Conservation (phyloP, 2,888 invertebrate species). For the Tenthredo livida region DNA sequence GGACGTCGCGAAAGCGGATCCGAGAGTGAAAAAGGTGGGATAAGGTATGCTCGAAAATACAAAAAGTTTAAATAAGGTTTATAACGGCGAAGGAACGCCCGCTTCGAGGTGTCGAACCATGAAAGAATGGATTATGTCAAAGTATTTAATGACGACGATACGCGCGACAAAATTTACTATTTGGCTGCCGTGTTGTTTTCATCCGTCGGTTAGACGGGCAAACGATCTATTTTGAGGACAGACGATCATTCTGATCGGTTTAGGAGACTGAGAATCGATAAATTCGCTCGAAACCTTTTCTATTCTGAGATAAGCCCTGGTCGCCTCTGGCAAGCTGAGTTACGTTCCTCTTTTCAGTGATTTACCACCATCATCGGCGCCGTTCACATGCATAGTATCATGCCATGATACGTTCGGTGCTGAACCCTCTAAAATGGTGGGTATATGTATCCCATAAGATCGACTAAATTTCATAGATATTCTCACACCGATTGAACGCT, state of each 20-base stretch:
- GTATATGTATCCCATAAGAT: not conserved
- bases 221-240: constrained; percentile 24
- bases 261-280: constrained; percentile 43
- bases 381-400: not conserved
- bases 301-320: constrained; percentile 51
- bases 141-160: not conserved
- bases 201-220: not conserved
- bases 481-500: constrained; percentile 20
- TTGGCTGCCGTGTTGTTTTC: not conserved
- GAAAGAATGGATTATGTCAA: not conserved
- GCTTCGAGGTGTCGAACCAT: not conserved
- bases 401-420: not conserved
- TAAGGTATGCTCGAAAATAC: not conserved
- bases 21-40: not conserved
- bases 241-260: constrained; percentile 42
- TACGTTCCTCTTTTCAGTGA: constrained; percentile 18
- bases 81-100: not conserved
- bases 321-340: constrained; percentile 1
- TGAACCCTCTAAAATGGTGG: constrained; percentile 5
- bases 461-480: constrained; percentile 1
- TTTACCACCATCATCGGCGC: constrained; percentile 25
- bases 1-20: not conserved
- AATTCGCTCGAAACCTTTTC: constrained; percentile 46
- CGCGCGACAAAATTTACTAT: not conserved
- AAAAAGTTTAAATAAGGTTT: not conserved